Evolutionary conservation across 2,888 invertebrate species (phyloP).

Genomic region (Lamellibrachia columna): DNA sequence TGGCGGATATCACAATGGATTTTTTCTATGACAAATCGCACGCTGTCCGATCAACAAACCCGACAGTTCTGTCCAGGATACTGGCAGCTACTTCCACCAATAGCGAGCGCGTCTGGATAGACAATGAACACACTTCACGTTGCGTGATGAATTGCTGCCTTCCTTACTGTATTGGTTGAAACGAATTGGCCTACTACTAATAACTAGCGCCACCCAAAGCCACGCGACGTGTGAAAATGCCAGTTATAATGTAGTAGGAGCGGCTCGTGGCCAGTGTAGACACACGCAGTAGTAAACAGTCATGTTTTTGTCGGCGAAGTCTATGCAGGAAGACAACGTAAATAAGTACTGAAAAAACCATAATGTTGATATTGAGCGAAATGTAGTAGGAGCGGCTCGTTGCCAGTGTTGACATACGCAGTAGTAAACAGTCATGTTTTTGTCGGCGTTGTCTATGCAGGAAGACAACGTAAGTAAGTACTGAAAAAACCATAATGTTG

Average conservation of each 20-base stretch:
- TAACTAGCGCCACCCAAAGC: background rate
- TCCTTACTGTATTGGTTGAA: background rate
- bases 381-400: background rate
- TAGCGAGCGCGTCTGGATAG: background rate
- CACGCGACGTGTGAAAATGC: background rate
- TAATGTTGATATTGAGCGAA: too few species aligned
- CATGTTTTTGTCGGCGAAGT: background rate
- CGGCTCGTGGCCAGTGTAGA: background rate
- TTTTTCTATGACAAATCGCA: background rate
- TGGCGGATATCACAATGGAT: background rate
- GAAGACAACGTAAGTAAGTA: too few species aligned
- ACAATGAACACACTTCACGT: background rate
- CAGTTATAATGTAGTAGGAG: background rate
- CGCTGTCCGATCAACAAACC: background rate
- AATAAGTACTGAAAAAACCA: too few species aligned
- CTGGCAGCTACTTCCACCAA: background rate
- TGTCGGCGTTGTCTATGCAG: background rate
- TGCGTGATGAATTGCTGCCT: background rate
- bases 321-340: too few species aligned
- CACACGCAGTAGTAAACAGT: background rate
- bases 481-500: too few species aligned
- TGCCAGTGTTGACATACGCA: background rate
- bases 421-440: background rate
- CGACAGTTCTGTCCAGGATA: background rate
- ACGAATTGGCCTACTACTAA: background rate